Percentiles rank a stretch among this genome's conserved stretches.
These are phyloP conservation scores for Tipula helvola DNA, from an alignment of 2,888 invertebrate species.

Conservation along the genomic window DNA sequence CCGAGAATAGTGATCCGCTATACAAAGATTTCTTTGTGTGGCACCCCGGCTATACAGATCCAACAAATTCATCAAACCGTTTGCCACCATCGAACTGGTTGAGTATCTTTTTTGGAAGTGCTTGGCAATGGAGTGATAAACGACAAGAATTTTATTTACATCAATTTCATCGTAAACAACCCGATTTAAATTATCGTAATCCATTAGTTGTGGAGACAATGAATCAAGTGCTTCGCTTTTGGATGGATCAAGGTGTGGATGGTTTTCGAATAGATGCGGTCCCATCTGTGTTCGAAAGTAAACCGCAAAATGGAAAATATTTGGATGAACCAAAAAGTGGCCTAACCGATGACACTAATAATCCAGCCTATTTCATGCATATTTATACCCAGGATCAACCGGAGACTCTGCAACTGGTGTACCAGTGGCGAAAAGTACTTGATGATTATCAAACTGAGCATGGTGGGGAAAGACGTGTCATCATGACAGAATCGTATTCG, in stretches of 20 bases:
- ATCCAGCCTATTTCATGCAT: conserved; percentile 43
- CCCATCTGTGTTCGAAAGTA: conserved; percentile 33
- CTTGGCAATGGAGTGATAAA: conserved; percentile 56
- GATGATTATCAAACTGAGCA: conserved; percentile 33
- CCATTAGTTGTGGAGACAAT: conserved; percentile 47
- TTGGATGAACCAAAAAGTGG: conserved; percentile 41
- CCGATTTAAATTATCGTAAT: conserved; percentile 61
- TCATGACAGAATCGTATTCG: conserved; percentile 51
- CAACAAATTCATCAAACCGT: conserved; percentile 27
- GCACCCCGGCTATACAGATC: no score
- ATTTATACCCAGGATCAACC: conserved; percentile 46
- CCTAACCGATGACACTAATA: conserved; percentile 36
- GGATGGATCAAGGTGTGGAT: conserved; percentile 67
- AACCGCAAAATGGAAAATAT: conserved; percentile 24
- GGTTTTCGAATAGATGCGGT: conserved; percentile 63
- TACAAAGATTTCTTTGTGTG: no score
- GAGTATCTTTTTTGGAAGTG: conserved; percentile 51
- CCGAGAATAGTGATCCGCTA: no score
- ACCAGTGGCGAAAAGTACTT: conserved; percentile 44
- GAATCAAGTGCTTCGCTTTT: conserved; percentile 50
- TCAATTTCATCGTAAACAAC: conserved; percentile 56
- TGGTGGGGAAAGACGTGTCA: conserved; percentile 35
- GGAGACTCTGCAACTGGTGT: conserved; percentile 43
- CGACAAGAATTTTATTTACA: conserved; percentile 62
- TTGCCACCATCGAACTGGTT: conserved; percentile 62